Evolutionary conservation across 2,113 vertebrate genomes (phyloP), one percentile per base, ranked within the genome.

Genomic region (Nannobrachium achirus): DNA sequence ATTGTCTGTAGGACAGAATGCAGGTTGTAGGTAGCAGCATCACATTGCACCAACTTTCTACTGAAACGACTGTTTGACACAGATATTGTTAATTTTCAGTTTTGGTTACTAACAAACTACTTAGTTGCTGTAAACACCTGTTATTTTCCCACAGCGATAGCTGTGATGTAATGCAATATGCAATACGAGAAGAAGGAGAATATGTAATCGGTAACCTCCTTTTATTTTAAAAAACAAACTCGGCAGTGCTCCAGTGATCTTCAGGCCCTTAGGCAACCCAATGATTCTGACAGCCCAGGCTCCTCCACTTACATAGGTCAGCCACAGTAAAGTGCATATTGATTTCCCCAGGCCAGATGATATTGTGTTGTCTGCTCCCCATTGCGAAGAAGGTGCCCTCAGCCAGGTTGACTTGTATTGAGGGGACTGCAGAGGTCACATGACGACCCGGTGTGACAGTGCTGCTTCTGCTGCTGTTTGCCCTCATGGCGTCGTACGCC

Each of bases 261-360:
- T 61, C 42, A 71, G 66, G 63, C 79, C 79, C 56, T 14, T 33
- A 68, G 71, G 62, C 72, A 73, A 63, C 69, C 71, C 68, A 57
- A 64, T 79, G 65, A 77, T 75, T 74, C 73, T 56, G 48, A 62
- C 64, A 52, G 62, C 63, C 76, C 68, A 53, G 42, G 25, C 66
- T 81, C 64, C 53, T 83, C 80, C 73, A 69, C 79, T 80, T 78
- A 81, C 86, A 75, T 85, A 87, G 85, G 88, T 87, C 86, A 83
- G 76, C 82, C 73, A 57, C 74, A 83, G 83, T 71, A 83, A 82
- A 88, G 87, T 86, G 76, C 70, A 76, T 89, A 90, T 91, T 86
- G 89, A 90, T 91, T 86, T 81, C 56, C 52, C 56, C 58, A 41
- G 77, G 85, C 82, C 70, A 89, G 80, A 84, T 86, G 78, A 88